Base-by-base conservation (phyloP, 2,888 invertebrate species). In the Platerodrilus igneus region DNA sequence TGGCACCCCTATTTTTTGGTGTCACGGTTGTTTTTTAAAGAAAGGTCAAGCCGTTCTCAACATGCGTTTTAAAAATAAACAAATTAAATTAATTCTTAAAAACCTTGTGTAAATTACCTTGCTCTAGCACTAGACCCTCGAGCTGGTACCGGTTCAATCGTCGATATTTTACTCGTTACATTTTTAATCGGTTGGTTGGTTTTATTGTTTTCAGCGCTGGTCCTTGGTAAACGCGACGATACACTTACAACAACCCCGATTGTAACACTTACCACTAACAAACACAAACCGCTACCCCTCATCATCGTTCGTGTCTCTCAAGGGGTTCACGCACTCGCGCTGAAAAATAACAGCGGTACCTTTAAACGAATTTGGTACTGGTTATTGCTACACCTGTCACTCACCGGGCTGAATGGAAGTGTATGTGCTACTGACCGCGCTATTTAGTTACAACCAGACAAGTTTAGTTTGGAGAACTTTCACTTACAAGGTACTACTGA, bases 151-250 rank as follows among this genome's bases (percentile, higher is more conserved):
- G 60, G 61, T 25, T 57, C 60, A 19, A 58, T 51, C 7, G 58
- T 60, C 25, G 57, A 47, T 25, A 53, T 49, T 19, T 51, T 45
- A n/a, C n/a, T n/a, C n/a, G n/a, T n/a, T n/a, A n/a, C n/a, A n/a
- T n/a, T n/a, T 2, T 46, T 51, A 15, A 20, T 18, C 3, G 52
- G 51, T 26, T 30, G 21, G 30, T 40, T 46, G 32, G 39, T 48
- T 22, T 40, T 38, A n/a, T 38, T 16, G 43, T 53, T 61, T 30
- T 68, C 76, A 51, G 79, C 74, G 60, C 79, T 75, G 50, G 79
- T 73, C 48, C 79, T 68, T 33, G 79, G 76, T 44, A 77, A 64
- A 27, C 77, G 69, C 50, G 75, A 66, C 55, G 77, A 62, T 52
- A 65, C 55, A 67, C 63, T 58, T 62, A 66, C 52, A 67, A 70